A percentile compares a stretch with the other conserved stretches of the same genome.
phyloP scores from a whole-genome alignment of 2,888 invertebrate genomes.

The Philereme vetulata region DNA sequence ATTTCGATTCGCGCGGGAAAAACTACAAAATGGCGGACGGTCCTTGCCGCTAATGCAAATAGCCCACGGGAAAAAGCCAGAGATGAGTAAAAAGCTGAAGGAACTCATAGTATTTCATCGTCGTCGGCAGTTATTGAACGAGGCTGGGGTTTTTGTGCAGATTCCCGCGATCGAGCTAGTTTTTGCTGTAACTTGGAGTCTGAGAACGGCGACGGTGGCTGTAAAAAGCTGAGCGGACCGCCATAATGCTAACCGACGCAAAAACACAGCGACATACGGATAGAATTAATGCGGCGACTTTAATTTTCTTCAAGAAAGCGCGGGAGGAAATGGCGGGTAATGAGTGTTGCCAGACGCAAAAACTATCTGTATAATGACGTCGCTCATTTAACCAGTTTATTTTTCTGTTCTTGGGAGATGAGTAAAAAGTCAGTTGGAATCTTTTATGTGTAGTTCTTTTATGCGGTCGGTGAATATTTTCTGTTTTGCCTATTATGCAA shows the following conservation, averaged over 20 bases:
- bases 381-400: slow-evolving; percentile 67
- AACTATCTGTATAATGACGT: slow-evolving; percentile 74
- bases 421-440: slow-evolving; percentile 52
- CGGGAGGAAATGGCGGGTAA: slow-evolving; percentile 79
- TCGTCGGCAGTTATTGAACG: slow-evolving; percentile 77
- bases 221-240: slow-evolving; percentile 68
- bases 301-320: slow-evolving; percentile 82
- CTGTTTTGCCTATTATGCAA: slow-evolving; percentile 38
- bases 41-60: slow-evolving; percentile 68
- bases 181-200: slow-evolving; percentile 64
- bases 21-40: slow-evolving; percentile 69
- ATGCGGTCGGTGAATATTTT: slow-evolving; percentile 40
- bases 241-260: slow-evolving; percentile 70
- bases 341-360: slow-evolving; percentile 77
- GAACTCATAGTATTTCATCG: slow-evolving; percentile 82
- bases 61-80: slow-evolving; percentile 66
- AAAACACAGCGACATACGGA: slow-evolving; percentile 69
- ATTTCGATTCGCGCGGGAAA: slow-evolving; percentile 67
- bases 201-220: slow-evolving; percentile 65
- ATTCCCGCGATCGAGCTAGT: slow-evolving; percentile 63
- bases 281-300: slow-evolving; percentile 80
- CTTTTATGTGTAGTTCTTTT: slow-evolving; percentile 50
- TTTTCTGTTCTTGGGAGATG: slow-evolving; percentile 51
- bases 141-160: slow-evolving; percentile 71
- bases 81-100: slow-evolving; percentile 69